Evolutionary conservation across 2,888 invertebrate species (phyloP).

Genomic region (Oxycera nigricornis): DNA sequence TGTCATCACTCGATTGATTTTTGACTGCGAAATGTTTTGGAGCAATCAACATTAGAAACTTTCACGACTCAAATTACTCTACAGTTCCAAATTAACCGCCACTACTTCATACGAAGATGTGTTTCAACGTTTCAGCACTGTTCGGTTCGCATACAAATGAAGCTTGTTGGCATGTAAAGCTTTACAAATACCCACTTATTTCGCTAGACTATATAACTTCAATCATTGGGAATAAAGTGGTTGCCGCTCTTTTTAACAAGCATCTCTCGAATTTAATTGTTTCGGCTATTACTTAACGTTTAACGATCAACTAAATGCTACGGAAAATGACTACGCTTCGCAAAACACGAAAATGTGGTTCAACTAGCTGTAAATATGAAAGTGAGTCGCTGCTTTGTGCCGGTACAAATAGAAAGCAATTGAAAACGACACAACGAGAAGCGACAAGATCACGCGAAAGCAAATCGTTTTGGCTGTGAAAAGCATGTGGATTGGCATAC

Average conservation of each 20-base stretch:
- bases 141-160: too few species aligned
- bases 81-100: too few species aligned
- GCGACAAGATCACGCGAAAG: constrained; percentile 21
- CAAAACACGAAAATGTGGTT: background rate
- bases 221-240: too few species aligned
- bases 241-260: background rate
- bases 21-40: too few species aligned
- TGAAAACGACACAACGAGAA: background rate
- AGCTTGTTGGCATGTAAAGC: too few species aligned
- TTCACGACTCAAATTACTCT: too few species aligned
- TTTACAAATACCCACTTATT: too few species aligned
- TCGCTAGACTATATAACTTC: too few species aligned
- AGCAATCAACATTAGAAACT: too few species aligned
- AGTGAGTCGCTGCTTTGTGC: constrained; percentile 23
- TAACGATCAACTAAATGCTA: background rate
- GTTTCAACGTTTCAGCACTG: too few species aligned
- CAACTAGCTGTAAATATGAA: constrained; percentile 11
- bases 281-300: background rate
- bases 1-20: too few species aligned
- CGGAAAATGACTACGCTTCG: background rate
- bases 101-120: too few species aligned
- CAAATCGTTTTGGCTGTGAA: background rate
- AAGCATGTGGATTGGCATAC: background rate
- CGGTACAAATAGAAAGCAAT: background rate
- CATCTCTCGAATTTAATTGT: background rate